Conservation (phyloP, 2,888 invertebrate genomes). For the Busseola fusca region DNA sequence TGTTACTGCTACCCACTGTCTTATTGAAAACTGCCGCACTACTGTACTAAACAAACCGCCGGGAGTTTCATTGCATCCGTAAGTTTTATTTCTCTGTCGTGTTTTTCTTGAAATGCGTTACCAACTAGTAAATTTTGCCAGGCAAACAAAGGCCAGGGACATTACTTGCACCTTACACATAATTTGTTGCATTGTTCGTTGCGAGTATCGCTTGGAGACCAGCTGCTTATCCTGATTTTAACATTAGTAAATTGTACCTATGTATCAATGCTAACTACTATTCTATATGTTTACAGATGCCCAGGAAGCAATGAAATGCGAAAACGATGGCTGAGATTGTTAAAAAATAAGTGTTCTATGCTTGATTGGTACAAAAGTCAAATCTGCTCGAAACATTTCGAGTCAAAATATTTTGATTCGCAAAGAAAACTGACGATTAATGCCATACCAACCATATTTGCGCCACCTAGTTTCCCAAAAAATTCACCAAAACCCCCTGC, state of each 20-base stretch:
- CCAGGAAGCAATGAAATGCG: constrained; percentile 77
- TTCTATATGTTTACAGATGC: constrained; percentile 70
- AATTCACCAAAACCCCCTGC: constrained; percentile 28
- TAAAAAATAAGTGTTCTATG: constrained; percentile 76
- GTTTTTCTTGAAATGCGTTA: not conserved
- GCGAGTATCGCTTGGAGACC: not conserved
- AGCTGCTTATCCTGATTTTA: not conserved
- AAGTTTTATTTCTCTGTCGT: constrained; percentile 58
- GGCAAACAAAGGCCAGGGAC: not conserved
- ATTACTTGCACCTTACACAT: not conserved
- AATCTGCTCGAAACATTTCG: constrained; percentile 84
- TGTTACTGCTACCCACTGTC: constrained; percentile 76
- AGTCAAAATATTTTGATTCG: constrained; percentile 77
- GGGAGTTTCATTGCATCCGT: constrained; percentile 77
- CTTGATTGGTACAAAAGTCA: constrained; percentile 80
- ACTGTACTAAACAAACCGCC: constrained; percentile 76
- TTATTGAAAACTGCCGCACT: constrained; percentile 78
- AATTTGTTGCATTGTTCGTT: not conserved
- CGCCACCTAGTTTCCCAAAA: constrained; percentile 32
- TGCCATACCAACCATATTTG: constrained; percentile 81
- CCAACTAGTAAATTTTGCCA: not conserved
- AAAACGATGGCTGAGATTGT: constrained; percentile 77
- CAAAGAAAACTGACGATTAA: constrained; percentile 75
- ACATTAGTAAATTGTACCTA: not conserved
- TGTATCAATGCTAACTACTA: not conserved